A percentile compares a stretch with the other conserved stretches of the same genome.
Evolutionary conservation across 2,888 invertebrate genomes (phyloP).

Genomic region (Mermis nigrescens): DNA sequence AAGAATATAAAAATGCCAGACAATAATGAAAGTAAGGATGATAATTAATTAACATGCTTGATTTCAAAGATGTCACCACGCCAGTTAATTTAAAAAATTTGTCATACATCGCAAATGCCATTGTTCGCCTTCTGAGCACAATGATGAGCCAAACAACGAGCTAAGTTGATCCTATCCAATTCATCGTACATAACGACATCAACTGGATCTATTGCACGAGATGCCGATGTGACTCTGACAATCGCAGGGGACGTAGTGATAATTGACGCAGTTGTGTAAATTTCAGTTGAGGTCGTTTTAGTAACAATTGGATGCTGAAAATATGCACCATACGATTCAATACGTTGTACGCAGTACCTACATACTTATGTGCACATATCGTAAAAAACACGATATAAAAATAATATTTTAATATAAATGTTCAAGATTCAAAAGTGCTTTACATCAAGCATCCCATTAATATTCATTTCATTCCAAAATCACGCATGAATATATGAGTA

Average conservation of each 20-base stretch:
- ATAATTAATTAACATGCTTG: too few relatives aligned
- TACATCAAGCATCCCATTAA: too few relatives aligned
- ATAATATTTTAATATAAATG: too few relatives aligned
- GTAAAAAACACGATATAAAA: too few relatives aligned
- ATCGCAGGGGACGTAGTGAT: neutral
- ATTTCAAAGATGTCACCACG: neutral
- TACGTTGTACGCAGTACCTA: too few relatives aligned
- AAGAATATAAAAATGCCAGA: too few relatives aligned
- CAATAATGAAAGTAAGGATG: too few relatives aligned
- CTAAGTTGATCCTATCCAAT: slow-evolving; percentile 22
- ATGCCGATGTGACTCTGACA: neutral
- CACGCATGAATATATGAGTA: too few relatives aligned
- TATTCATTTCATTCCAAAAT: too few relatives aligned
- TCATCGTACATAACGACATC: slow-evolving; percentile 16
- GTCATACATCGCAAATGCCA: slow-evolving; percentile 52
- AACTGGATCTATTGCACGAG: slow-evolving; percentile 5
- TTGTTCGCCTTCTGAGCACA: slow-evolving; percentile 66
- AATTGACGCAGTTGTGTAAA: neutral
- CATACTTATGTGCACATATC: too few relatives aligned
- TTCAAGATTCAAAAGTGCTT: too few relatives aligned
- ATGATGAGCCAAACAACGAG: slow-evolving; percentile 45
- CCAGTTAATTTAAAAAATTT: neutral
- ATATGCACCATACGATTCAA: too few relatives aligned
- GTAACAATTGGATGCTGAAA: neutral
- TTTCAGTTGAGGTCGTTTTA: neutral